phyloP scores from a whole-genome alignment of 2,888 invertebrate species.

The Rotaria macrura region DNA sequence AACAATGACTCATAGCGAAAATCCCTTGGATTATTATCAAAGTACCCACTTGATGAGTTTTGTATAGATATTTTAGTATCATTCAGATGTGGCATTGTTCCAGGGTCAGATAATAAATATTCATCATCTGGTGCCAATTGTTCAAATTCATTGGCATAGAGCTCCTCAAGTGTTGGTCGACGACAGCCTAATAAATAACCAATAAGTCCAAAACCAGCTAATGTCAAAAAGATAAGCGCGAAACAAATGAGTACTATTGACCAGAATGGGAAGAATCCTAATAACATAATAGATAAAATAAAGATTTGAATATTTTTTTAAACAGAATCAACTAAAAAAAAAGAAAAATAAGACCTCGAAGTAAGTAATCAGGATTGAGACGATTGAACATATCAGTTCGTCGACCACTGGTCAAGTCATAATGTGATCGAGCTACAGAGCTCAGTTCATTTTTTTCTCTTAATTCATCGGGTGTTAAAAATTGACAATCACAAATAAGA shows the following conservation, averaged over 20 bases:
- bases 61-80: neutral
- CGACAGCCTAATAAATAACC: slow-evolving; percentile 16
- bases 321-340: neutral
- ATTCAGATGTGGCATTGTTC: neutral
- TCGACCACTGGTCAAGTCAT: neutral
- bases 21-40: neutral
- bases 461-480: neutral
- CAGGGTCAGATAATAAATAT: neutral
- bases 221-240: neutral
- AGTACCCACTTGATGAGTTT: neutral
- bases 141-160: neutral
- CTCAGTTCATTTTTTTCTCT: neutral
- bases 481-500: neutral
- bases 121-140: neutral
- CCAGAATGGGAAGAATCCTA: slow-evolving; percentile 10
- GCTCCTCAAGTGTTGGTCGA: neutral
- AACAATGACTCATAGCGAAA: neutral
- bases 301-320: neutral
- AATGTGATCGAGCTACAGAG: neutral
- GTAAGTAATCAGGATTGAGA: slow-evolving; percentile 12
- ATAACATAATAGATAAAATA: no score
- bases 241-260: neutral
- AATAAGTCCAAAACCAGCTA: neutral
- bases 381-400: slow-evolving; percentile 5
- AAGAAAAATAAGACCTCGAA: neutral